Conservation (phyloP, 2,113 vertebrate genomes). For the Suricata suricatta region DNA sequence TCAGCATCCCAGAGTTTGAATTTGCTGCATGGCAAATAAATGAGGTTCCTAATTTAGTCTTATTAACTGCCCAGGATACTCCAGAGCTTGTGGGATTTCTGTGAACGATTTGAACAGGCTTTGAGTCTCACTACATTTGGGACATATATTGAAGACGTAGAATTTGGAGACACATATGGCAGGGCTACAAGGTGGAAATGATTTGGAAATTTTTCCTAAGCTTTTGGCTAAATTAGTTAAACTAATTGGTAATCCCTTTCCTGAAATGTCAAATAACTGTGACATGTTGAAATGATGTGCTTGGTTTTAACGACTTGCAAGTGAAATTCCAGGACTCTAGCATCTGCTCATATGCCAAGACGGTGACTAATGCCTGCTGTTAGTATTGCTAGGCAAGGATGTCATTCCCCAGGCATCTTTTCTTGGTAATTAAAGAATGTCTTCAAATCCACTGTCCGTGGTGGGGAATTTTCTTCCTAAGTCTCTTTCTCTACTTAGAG, state of each 20-base stretch:
- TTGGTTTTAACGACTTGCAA: slow-evolving; percentile 44
- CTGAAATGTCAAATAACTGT: slow-evolving; percentile 57
- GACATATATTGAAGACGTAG: slow-evolving; percentile 2
- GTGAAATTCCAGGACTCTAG: slow-evolving; percentile 1
- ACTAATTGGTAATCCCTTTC: slow-evolving; percentile 62
- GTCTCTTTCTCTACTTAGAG: neutral
- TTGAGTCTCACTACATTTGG: slow-evolving; percentile 45
- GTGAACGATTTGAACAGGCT: slow-evolving; percentile 42
- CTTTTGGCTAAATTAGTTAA: slow-evolving; percentile 45
- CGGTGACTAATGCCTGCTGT: slow-evolving; percentile 43
- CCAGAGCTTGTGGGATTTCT: slow-evolving; percentile 32
- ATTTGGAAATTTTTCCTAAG: slow-evolving; percentile 53
- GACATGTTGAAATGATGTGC: slow-evolving; percentile 54
- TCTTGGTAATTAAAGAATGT: slow-evolving; percentile 51
- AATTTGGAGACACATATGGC: neutral
- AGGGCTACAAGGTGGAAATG: slow-evolving; percentile 27
- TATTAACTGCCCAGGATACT: slow-evolving; percentile 50
- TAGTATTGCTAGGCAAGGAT: slow-evolving; percentile 12
- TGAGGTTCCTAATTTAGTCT: neutral
- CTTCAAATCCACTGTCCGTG: neutral
- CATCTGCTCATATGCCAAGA: neutral
- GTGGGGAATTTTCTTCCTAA: neutral
- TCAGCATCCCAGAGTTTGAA: slow-evolving; percentile 13
- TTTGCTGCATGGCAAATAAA: neutral
- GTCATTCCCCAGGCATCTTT: slow-evolving; percentile 12